Evolutionary conservation across 2,888 invertebrate genomes (phyloP).

Genomic region (Tuberolachnus salignus): DNA sequence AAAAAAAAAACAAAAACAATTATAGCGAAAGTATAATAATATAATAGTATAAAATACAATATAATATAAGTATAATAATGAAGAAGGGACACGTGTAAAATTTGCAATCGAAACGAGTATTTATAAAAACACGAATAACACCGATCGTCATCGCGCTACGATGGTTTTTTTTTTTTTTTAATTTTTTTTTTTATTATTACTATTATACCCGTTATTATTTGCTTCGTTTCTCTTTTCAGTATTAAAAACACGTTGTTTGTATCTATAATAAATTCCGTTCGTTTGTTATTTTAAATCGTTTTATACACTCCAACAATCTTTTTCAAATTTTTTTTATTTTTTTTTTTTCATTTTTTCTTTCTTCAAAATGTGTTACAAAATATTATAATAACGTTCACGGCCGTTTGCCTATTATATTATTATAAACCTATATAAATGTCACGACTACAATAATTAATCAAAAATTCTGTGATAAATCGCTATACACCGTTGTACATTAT

Average conservation of each 20-base stretch:
- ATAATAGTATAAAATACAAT: too few relatives aligned
- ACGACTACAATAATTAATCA: slow-evolving; percentile 53
- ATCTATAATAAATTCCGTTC: neutral
- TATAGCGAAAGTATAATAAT: too few relatives aligned
- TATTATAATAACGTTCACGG: slow-evolving; percentile 32
- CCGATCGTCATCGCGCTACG: slow-evolving; percentile 23
- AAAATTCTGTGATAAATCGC: slow-evolving; percentile 54
- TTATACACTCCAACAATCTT: neutral
- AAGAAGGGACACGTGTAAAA: too few relatives aligned
- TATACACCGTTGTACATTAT: slow-evolving; percentile 49
- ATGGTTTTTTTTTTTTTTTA: slow-evolving; percentile 17
- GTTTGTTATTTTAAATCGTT: slow-evolving; percentile 3
- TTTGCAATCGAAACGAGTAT: slow-evolving; percentile 9
- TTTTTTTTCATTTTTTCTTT: slow-evolving; percentile 26
- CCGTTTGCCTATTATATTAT: slow-evolving; percentile 9
- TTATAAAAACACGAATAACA: neutral
- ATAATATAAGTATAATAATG: too few relatives aligned
- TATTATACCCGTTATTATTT: slow-evolving; percentile 12
- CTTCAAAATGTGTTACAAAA: slow-evolving; percentile 21
- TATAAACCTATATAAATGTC: slow-evolving; percentile 34
- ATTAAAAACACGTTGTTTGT: slow-evolving; percentile 14
- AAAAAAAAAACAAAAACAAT: too few relatives aligned
- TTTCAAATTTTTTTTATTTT: neutral
- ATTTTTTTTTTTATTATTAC: neutral
- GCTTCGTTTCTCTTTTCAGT: slow-evolving; percentile 12